Evolutionary conservation across 1,140 invertebrate species (phyloP), one percentile per base, ranked within the genome.

Genomic region (Cherax destructor): DNA sequence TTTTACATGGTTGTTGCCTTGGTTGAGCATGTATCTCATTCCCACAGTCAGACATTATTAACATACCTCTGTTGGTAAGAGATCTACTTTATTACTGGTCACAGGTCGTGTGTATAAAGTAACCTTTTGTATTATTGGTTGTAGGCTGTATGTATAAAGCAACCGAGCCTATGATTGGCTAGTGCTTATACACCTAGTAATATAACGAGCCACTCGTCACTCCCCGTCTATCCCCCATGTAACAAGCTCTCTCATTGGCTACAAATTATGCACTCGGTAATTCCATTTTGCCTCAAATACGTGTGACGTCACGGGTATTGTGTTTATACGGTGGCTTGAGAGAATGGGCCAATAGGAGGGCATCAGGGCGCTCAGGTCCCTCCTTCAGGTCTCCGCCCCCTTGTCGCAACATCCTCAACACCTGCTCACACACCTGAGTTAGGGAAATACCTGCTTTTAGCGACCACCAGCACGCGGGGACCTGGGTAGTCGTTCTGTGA

Each of bases 171-270:
- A 41, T 41, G 0, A 41, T 41, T 41, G 30, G 30, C 30, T 41
- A 41, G 2, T 41, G 30, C 30, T 69, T 16, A 69, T 30, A 21
- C 69, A 30, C 24, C n/a, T 24, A 7, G 16, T 74, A 30, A 74
- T 30, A n/a, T 30, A 74, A 74, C 69, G 69, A 11, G 24, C 21
- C n/a, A 59, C 79, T 52, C 79, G 79, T 81, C n/a, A 52, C 30
- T 21, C 47, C n/a, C 79, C 79, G 9, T 30, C 79, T 56, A 59
- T 24, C 56, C 50, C 50, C 50, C 21, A 56, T 81, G 79, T 56
- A 81, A 81, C 79, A 50, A 81, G 79, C 50, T 47, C 49, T 30
- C 24, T 24, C 79, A 81, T 81, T 81, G 79, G 79, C n/a, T 81
- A 59, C 79, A 56, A 21, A 7, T 81, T 81, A 81, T 81, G 79